These are phyloP conservation scores for Conus canariensis DNA, from an alignment of 2,888 invertebrate species.

Conservation along the genomic window DNA sequence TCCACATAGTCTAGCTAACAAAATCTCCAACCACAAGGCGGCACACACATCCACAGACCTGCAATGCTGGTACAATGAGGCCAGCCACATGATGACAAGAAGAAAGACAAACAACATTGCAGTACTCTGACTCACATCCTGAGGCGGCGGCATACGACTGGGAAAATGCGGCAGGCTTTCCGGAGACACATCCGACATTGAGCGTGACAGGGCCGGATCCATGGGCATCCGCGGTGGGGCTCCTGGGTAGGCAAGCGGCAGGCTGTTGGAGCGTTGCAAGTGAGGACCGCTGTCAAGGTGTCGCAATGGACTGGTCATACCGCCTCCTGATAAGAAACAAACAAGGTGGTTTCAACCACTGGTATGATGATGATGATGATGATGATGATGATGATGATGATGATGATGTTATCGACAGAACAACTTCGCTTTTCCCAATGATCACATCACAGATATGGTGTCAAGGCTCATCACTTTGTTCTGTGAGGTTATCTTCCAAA, in stretches of 20 bases:
- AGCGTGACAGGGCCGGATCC: slow-evolving; percentile 52
- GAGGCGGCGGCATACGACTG: slow-evolving; percentile 29
- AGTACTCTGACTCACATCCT: slow-evolving; percentile 28
- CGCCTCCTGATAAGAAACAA: slow-evolving; percentile 30
- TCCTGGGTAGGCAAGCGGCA: slow-evolving; percentile 56
- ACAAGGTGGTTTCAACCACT: too few relatives aligned
- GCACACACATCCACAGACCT: not conserved
- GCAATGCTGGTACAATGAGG: not conserved
- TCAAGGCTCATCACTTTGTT: too few relatives aligned
- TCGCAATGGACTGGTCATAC: slow-evolving; percentile 38
- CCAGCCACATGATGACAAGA: not conserved
- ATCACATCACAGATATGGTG: too few relatives aligned
- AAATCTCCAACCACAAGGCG: not conserved
- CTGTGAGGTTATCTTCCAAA: too few relatives aligned
- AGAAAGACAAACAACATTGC: too few relatives aligned
- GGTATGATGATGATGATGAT: too few relatives aligned
- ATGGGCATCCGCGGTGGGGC: slow-evolving; percentile 56
- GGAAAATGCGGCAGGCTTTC: slow-evolving; percentile 31
- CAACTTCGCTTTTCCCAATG: too few relatives aligned
- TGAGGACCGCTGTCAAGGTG: slow-evolving; percentile 28
- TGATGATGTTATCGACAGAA: too few relatives aligned
- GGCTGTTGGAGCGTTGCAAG: slow-evolving; percentile 58
- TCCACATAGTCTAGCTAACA: slow-evolving; percentile 14
- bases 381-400: too few relatives aligned
- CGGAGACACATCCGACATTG: slow-evolving; percentile 38